These are phyloP conservation scores for Calliphora vicina DNA, from an alignment of 1,140 invertebrate species.

Conservation along the genomic window DNA sequence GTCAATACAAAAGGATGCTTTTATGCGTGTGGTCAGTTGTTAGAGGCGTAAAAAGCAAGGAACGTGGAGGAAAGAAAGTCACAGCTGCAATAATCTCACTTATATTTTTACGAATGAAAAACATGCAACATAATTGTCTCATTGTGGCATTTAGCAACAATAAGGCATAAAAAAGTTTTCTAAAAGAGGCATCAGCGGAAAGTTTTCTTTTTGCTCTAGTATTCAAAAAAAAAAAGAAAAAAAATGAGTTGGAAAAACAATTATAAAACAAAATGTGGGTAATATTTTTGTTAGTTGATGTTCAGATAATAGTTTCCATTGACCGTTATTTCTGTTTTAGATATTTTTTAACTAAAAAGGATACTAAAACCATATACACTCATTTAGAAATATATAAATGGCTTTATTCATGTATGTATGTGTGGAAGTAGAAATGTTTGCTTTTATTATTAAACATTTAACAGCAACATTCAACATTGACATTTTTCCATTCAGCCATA, in stretches of 20 bases:
- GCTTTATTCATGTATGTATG: background rate
- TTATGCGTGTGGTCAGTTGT: background rate
- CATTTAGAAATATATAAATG: no score
- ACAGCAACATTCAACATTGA: background rate
- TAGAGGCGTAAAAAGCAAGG: background rate
- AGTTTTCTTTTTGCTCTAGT: no score
- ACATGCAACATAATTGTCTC: constrained; percentile 16
- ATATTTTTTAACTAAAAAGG: background rate
- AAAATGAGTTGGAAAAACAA: background rate
- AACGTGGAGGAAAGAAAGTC: background rate
- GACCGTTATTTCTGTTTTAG: background rate
- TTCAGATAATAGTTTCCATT: background rate
- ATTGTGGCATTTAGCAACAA: constrained; percentile 7
- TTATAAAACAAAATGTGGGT: constrained; percentile 1
- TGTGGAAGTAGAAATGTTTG: background rate
- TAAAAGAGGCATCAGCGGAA: background rate
- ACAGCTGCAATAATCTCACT: background rate
- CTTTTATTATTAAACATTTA: background rate
- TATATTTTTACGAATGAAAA: constrained; percentile 6
- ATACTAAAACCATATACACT: background rate
- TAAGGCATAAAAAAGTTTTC: background rate
- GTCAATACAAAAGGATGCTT: background rate
- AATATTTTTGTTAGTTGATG: background rate
- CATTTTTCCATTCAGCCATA: background rate
- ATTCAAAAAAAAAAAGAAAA: background rate